Evolutionary conservation across 2,797 vertebrate species (phyloP).

Genomic region (Chromobotia macracanthus): DNA sequence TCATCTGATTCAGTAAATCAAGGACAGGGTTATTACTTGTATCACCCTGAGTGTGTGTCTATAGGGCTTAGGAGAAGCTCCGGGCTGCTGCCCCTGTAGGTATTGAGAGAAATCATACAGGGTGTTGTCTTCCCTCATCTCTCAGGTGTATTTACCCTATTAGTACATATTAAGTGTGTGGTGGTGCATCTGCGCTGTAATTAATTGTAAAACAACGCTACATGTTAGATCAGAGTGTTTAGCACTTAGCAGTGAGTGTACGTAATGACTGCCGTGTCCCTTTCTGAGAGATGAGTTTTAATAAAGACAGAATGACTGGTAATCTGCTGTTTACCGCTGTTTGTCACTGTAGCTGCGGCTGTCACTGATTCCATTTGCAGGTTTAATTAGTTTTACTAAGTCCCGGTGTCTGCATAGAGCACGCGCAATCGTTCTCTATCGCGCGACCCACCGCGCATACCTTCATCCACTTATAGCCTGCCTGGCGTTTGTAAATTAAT

Average conservation of each 20-base stretch:
- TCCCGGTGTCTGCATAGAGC: slow-evolving; percentile 22
- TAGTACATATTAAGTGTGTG: slow-evolving; percentile 41
- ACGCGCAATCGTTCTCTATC: slow-evolving; percentile 7
- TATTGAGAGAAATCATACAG: slow-evolving; percentile 9
- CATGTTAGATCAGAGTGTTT: slow-evolving; percentile 13
- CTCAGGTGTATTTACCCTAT: slow-evolving; percentile 36
- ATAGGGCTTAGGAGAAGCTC: slow-evolving; percentile 8
- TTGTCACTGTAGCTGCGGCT: slow-evolving; percentile 40
- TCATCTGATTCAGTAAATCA: slow-evolving; percentile 49
- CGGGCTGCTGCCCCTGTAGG: background rate
- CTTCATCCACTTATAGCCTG: slow-evolving; percentile 16
- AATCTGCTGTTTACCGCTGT: slow-evolving; percentile 54
- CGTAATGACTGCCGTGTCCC: slow-evolving; percentile 2
- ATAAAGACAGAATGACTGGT: slow-evolving; percentile 54
- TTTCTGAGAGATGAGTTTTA: slow-evolving; percentile 40
- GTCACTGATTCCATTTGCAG: slow-evolving; percentile 50
- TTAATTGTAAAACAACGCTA: slow-evolving; percentile 42
- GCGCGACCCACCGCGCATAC: background rate
- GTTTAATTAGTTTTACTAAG: slow-evolving; percentile 57
- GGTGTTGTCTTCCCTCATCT: background rate
- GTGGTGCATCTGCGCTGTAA: slow-evolving; percentile 40
- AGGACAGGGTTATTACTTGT: slow-evolving; percentile 43
- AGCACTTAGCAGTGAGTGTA: slow-evolving; percentile 9
- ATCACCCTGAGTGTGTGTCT: slow-evolving; percentile 18
- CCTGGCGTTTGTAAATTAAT: slow-evolving; percentile 52